Conservation (phyloP, 2,888 invertebrate genomes). For the Mechanitis messenoides region DNA sequence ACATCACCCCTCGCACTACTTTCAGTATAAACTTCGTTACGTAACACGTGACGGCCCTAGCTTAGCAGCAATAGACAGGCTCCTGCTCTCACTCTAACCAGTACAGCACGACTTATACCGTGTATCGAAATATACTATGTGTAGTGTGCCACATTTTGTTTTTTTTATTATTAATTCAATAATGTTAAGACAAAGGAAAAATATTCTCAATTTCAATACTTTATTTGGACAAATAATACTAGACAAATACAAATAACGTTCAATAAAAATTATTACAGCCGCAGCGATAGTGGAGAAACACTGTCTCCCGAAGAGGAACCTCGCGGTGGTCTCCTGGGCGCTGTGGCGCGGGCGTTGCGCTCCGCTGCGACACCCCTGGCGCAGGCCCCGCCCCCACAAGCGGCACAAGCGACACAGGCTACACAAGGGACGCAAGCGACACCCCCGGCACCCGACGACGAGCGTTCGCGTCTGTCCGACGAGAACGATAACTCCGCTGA, state of each 20-base stretch:
- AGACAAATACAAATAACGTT: too few relatives aligned
- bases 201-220: too few relatives aligned
- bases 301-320: slow-evolving; percentile 78
- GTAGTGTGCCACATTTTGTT: too few relatives aligned
- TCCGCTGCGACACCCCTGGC: slow-evolving; percentile 34
- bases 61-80: too few relatives aligned
- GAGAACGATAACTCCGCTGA: slow-evolving; percentile 86
- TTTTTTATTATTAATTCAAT: neutral
- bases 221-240: too few relatives aligned
- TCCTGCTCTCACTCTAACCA: too few relatives aligned
- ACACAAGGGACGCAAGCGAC: slow-evolving; percentile 20
- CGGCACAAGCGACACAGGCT: too few relatives aligned
- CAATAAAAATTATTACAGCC: slow-evolving; percentile 41
- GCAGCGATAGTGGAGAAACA: slow-evolving; percentile 83
- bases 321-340: slow-evolving; percentile 77
- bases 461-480: slow-evolving; percentile 58
- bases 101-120: too few relatives aligned
- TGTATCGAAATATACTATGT: too few relatives aligned
- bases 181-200: too few relatives aligned
- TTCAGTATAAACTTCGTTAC: too few relatives aligned
- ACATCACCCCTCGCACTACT: neutral
- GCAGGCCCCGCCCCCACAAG: slow-evolving; percentile 23
- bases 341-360: slow-evolving; percentile 81
- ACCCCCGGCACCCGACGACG: slow-evolving; percentile 44
- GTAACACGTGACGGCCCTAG: too few relatives aligned